These are phyloP conservation scores for Bolinopsis microptera DNA, from an alignment of 37 sponge, comb jelly and placozoan species.

Conservation along the genomic window DNA sequence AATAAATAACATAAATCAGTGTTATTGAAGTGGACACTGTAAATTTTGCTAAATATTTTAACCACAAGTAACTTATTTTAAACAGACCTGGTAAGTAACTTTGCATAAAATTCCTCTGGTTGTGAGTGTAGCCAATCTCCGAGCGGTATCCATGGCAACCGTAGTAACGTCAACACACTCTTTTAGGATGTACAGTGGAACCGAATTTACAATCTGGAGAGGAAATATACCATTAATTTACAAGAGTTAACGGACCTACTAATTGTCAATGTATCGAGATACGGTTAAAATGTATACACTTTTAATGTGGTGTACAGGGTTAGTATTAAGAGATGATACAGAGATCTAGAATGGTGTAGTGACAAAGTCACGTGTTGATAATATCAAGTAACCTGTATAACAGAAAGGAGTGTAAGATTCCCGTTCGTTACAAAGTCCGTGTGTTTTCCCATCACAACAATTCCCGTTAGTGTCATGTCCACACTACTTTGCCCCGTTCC, in stretches of 20 bases:
- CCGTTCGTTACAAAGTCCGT: constrained; percentile 61
- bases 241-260: no score
- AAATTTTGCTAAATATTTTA: no score
- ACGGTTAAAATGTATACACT: neutral
- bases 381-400: constrained; percentile 51
- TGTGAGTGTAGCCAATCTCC: neutral
- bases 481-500: neutral
- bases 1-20: no score
- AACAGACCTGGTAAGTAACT: constrained; percentile 66
- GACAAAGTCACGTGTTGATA: no score
- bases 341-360: no score
- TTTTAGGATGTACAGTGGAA: constrained; percentile 15
- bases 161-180: constrained; percentile 59
- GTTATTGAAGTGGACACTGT: no score
- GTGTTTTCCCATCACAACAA: constrained; percentile 57
- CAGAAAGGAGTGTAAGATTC: constrained; percentile 19
- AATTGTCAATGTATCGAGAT: no score
- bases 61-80: no score
- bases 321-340: no score
- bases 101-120: constrained; percentile 16
- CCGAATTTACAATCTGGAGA: constrained; percentile 25
- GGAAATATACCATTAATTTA: no score
- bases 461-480: constrained; percentile 48
- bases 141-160: neutral
- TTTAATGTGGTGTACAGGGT: neutral